Evolutionary conservation across 2,888 invertebrate species (phyloP).

Genomic region (Globia sparganii): DNA sequence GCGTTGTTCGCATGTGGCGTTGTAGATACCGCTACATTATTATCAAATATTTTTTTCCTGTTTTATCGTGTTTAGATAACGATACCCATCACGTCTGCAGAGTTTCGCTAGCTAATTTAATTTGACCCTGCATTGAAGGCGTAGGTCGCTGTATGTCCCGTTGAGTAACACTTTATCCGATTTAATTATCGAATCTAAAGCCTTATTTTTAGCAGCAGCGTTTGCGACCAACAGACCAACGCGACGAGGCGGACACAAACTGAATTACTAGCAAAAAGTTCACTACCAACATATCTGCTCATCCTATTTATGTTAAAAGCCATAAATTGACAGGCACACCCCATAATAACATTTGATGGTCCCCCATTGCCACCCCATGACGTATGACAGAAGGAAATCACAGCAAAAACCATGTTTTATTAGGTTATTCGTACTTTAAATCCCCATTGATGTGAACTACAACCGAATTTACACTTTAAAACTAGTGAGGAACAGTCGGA

Average conservation of each 20-base stretch:
- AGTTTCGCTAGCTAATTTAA: too few species aligned
- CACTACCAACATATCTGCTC: neutral
- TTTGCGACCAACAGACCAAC: too few species aligned
- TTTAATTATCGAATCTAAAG: neutral
- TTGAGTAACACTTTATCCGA: neutral
- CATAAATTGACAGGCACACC: conserved; percentile 24
- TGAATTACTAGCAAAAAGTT: conserved; percentile 10
- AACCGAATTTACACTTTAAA: conserved; percentile 17
- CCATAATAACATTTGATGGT: conserved; percentile 55
- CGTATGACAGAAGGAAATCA: conserved; percentile 60
- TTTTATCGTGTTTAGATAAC: too few species aligned
- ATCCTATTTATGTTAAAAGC: conserved; percentile 48
- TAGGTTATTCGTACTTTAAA: conserved; percentile 36
- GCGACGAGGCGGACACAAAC: neutral
- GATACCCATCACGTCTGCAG: too few species aligned
- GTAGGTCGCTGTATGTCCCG: neutral
- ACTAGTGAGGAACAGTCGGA: fast-evolving
- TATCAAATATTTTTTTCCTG: too few species aligned
- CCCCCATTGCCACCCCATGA: conserved; percentile 42
- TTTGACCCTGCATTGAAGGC: neutral
- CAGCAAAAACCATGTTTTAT: conserved; percentile 51
- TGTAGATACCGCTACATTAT: too few species aligned
- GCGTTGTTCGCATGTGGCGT: too few species aligned
- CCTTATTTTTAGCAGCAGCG: neutral
- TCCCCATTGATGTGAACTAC: conserved; percentile 2